Evolutionary conservation across 2,113 vertebrate species (phyloP).

Genomic region (Oostethus manadensis): DNA sequence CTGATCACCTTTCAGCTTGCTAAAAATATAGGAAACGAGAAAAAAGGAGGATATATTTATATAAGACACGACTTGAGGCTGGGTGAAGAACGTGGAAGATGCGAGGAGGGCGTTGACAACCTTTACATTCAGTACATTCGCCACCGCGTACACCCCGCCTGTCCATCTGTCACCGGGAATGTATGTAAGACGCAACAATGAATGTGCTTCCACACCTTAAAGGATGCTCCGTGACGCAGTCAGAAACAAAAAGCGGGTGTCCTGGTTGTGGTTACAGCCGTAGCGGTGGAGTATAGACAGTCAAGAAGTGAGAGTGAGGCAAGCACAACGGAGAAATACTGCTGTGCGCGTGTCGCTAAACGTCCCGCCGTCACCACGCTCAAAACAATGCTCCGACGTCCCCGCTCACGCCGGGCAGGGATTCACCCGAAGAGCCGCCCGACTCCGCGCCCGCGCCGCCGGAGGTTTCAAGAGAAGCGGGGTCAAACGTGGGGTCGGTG

Average conservation of each 20-base stretch:
- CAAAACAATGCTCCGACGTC: constrained; percentile 71
- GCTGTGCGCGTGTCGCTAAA: constrained; percentile 28
- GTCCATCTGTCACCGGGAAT: constrained; percentile 53
- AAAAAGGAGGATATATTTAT: constrained; percentile 27
- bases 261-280: constrained; percentile 55
- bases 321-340: constrained; percentile 49
- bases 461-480: constrained; percentile 60
- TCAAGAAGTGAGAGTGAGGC: constrained; percentile 54
- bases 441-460: constrained; percentile 60
- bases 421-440: constrained; percentile 63
- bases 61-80: constrained; percentile 31
- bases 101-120: constrained; percentile 39
- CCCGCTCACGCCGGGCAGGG: constrained; percentile 65
- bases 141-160: constrained; percentile 16
- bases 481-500: constrained; percentile 74
- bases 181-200: constrained; percentile 55
- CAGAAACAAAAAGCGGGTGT: constrained; percentile 48
- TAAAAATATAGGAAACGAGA: constrained; percentile 31
- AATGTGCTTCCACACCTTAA: constrained; percentile 49
- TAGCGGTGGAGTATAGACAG: constrained; percentile 52
- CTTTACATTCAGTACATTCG: constrained; percentile 44
- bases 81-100: constrained; percentile 39
- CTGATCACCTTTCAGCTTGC: constrained; percentile 40
- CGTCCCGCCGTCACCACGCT: constrained; percentile 38
- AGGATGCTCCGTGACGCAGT: constrained; percentile 42